phyloP scores from a whole-genome alignment of 1,140 invertebrate species.

The Nephotettix cincticeps region DNA sequence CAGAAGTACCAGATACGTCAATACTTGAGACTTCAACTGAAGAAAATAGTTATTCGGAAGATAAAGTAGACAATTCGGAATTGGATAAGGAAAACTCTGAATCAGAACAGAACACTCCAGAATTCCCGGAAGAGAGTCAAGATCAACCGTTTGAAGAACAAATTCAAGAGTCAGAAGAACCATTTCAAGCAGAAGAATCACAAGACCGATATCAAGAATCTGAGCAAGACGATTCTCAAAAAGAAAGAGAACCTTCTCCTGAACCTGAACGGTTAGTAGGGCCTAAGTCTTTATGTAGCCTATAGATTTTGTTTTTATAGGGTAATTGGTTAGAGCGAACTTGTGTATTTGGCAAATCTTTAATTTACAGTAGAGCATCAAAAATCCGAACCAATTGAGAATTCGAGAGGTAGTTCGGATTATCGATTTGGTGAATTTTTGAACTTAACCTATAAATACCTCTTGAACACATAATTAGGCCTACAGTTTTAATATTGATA shows the following conservation, averaged over 20 bases:
- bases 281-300: background rate
- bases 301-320: too few relatives aligned
- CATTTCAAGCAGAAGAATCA: too few relatives aligned
- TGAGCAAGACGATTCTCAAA: slow-evolving; percentile 6
- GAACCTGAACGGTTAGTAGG: slow-evolving; percentile 22
- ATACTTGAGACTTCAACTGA: background rate
- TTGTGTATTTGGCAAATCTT: too few relatives aligned
- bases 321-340: too few relatives aligned
- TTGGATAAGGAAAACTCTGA: slow-evolving; percentile 19
- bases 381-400: too few relatives aligned
- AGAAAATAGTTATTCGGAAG: background rate
- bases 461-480: too few relatives aligned
- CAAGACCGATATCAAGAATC: background rate
- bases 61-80: slow-evolving; percentile 15
- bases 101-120: background rate
- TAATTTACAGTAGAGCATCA: too few relatives aligned
- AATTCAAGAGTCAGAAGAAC: slow-evolving; percentile 16
- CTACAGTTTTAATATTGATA: too few relatives aligned
- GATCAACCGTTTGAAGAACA: background rate
- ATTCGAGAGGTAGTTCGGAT: too few relatives aligned
- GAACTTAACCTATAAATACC: too few relatives aligned
- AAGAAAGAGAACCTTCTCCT: slow-evolving; percentile 2
- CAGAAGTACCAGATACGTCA: slow-evolving; percentile 8
- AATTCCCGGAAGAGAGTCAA: background rate
- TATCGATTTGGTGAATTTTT: too few relatives aligned